These are phyloP conservation scores for Drosophila tanythrix DNA, from an alignment of 2,888 invertebrate species.

Conservation along the genomic window DNA sequence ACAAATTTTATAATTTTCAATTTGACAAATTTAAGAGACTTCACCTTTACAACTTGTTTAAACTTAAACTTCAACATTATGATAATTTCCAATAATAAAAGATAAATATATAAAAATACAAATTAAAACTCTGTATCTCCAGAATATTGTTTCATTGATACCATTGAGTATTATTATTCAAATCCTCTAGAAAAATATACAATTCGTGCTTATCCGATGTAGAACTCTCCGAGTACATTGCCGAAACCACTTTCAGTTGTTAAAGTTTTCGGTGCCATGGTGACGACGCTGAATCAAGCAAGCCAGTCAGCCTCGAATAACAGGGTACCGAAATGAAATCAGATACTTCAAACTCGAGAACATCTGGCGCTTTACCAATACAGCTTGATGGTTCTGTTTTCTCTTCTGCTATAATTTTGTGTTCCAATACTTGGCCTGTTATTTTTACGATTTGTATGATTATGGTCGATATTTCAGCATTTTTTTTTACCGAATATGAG, in stretches of 20 bases:
- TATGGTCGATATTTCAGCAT: background rate
- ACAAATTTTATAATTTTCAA: background rate
- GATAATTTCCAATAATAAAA: background rate
- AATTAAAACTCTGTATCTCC: background rate
- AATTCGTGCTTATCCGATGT: background rate
- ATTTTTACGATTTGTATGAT: background rate
- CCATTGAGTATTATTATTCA: background rate
- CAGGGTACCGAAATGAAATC: background rate
- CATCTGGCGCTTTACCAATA: background rate
- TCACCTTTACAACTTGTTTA: background rate
- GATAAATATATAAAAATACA: background rate
- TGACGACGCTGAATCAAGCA: background rate
- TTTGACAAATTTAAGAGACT: background rate
- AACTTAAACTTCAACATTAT: no score
- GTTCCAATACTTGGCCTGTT: no score
- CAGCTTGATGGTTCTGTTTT: background rate
- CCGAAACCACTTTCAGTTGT: background rate
- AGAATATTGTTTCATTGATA: background rate
- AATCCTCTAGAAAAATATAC: background rate
- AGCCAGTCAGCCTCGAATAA: background rate
- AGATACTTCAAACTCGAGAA: background rate
- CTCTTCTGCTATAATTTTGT: background rate
- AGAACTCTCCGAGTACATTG: background rate
- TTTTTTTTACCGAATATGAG: background rate
- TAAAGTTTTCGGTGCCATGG: background rate